Base-by-base conservation (phyloP, 1,140 invertebrate genomes). In the Drosophila orosa region DNA sequence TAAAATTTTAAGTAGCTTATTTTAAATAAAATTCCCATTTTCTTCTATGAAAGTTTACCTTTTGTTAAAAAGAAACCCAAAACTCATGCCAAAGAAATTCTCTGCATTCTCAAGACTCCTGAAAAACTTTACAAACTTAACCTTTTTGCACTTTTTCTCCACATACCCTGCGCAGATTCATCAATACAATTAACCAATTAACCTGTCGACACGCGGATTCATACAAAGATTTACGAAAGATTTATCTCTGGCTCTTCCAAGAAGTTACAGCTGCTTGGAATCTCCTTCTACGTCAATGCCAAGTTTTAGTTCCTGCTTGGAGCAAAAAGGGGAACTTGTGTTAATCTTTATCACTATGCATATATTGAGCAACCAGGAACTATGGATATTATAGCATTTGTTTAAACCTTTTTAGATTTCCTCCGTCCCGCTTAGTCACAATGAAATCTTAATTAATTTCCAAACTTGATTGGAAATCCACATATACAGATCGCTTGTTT, bases 401-500 rank as follows among this genome's bases (percentile, higher is more conserved):
- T 27, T 35, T 2, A 33, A 44, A 17, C 25, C 31, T 13, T 39
- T 25, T n/a, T 24, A 25, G 37, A 25, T 45, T 67, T 69, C 19
- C n/a, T 27, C 5, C 13, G 15, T n/a, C 42, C 24, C 50, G 27
- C 31, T 62, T 24, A 71, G 65, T 24, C 31, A 25, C 27, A n/a
- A 39, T 35, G 29, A 58, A 75, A 59, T 33, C 73, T 75, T 75
- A 76, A 67, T 75, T 75, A 76, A 75, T 75, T 42, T 54, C 45
- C 73, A 66, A 74, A 75, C 47, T 57, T 66, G 60, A 75, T 75
- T 52, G 71, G 27, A 75, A 58, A 75, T 74, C 59, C 59, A 37
- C 42, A 65, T 74, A 74, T 52, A 74, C 57, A 61, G 54, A 19
- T 48, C 35, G 31, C 19, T 76, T 39, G 62, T 44, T 76, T 75